Base-by-base conservation (phyloP, 2,113 vertebrate genomes). In the Mungos mungo region DNA sequence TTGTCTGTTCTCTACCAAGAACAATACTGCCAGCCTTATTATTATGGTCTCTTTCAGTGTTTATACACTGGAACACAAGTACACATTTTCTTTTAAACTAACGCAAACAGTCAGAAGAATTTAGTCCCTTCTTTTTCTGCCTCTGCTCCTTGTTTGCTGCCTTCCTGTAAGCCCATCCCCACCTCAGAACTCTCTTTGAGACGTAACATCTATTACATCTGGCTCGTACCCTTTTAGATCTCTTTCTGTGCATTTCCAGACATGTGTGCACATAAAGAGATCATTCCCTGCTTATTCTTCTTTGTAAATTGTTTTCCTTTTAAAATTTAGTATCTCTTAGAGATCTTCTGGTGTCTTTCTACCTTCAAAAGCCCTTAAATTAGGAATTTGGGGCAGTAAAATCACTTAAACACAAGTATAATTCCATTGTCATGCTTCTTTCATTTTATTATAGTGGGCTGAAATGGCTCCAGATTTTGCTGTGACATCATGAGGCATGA, bases 381-480 rank as follows among this genome's bases (percentile, higher is more conserved):
- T 82, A 95, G 35, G 79, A 91, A 81, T 95, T 85, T 90, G 69
- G 47, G 50, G 41, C n/a, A 15, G 21, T 41, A 71, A 97, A 84
- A 88, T 87, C 82, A 81, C 66, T 80, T 81, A 19, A 50, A 66
- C 27, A 8, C 16, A 74, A 15, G 7, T 88, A 1, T 66, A 86
- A 88, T 47, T 83, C 72, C 41, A 31, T 71, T 84, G 18, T 88
- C 29, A 31, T 54, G 14, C 25, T 65, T 74, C 76, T 81, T 80
- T 88, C 27, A 52, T 60, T 92, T 88, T 38, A n/a, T 19, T 71
- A 27, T 71, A 27, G 66, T 21, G 77, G 57, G 35, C 71, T 93
- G 77, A 83, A 81, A 60, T 88, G 52, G 10, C 76, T 71, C 71
- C 15, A 41, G 50, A 52, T 14, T 18, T 12, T 68, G 76, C 54